A percentile compares a stretch with the other conserved stretches of the same genome.
Evolutionary conservation across 64 coral and sea anemone genomes (phyloP).

Genomic region (Pocillopora verrucosa): DNA sequence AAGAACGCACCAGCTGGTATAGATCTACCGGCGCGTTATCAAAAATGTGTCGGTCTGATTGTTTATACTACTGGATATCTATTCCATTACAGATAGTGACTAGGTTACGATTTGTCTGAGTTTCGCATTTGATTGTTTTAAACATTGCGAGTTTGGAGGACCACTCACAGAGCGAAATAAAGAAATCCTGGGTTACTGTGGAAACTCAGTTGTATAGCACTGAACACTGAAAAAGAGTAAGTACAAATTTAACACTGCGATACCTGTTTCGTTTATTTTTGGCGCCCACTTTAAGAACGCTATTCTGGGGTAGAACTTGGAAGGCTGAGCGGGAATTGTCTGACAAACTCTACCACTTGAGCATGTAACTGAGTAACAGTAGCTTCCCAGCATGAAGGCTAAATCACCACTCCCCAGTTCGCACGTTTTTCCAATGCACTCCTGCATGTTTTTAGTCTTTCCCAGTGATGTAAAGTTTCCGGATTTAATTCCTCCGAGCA

Average conservation of each 20-base stretch:
- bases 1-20: too few relatives aligned
- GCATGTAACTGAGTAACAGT: slow-evolving; percentile 86
- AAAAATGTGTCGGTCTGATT: too few relatives aligned
- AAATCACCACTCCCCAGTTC: slow-evolving; percentile 85
- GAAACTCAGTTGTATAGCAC: too few relatives aligned
- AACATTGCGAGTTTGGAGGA: too few relatives aligned
- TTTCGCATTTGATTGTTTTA: too few relatives aligned
- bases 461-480: slow-evolving; percentile 90
- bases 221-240: not conserved
- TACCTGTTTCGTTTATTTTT: slow-evolving; percentile 95
- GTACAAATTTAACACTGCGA: not conserved
- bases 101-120: too few relatives aligned
- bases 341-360: slow-evolving; percentile 82
- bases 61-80: too few relatives aligned
- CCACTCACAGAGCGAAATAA: too few relatives aligned
- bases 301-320: slow-evolving; percentile 68
- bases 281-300: slow-evolving; percentile 97
- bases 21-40: too few relatives aligned
- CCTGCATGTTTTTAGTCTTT: slow-evolving; percentile 92
- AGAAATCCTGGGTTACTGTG: too few relatives aligned
- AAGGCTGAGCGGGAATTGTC: slow-evolving; percentile 91
- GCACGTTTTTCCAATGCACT: slow-evolving; percentile 95
- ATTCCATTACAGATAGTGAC: too few relatives aligned
- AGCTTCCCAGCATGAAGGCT: slow-evolving; percentile 86
- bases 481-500: slow-evolving; percentile 93